Percentiles rank a stretch among this genome's conserved stretches.
Conservation (phyloP, 2,113 vertebrate genomes). For the Toxotes jaculatrix region DNA sequence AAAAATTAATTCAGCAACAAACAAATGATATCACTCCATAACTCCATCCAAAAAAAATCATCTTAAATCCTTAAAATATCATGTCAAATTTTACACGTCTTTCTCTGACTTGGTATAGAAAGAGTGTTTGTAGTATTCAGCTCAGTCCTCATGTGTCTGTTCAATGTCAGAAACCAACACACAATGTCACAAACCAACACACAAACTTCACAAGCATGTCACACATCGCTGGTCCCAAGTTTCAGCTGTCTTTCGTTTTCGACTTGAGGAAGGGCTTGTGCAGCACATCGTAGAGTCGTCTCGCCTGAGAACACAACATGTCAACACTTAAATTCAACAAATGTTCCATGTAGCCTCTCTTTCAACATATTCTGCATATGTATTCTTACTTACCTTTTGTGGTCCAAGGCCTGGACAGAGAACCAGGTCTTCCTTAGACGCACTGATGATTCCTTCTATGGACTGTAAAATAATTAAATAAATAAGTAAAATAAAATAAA, state of each 20-base stretch:
- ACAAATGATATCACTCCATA: not conserved
- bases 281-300: slow-evolving; percentile 77
- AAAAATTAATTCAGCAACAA: not conserved
- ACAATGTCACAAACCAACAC: not conserved
- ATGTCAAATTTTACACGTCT: not conserved
- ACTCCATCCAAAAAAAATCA: too few species aligned
- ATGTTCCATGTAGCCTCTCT: not conserved
- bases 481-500: not conserved
- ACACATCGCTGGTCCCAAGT: not conserved
- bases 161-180: not conserved
- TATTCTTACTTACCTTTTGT: slow-evolving; percentile 80
- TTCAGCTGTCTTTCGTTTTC: slow-evolving; percentile 73
- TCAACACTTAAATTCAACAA: slow-evolving; percentile 1
- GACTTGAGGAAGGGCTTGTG: slow-evolving; percentile 83
- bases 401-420: slow-evolving; percentile 87
- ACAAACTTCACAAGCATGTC: not conserved
- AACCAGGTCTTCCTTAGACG: slow-evolving; percentile 84
- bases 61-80: not conserved
- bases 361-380: not conserved
- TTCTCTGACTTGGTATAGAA: not conserved
- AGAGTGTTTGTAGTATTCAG: not conserved
- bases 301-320: slow-evolving; percentile 74
- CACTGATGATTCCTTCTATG: slow-evolving; percentile 82
- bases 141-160: not conserved
- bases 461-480: slow-evolving; percentile 68